Base-by-base conservation (phyloP, 2,888 invertebrate species). In the Cerceris rybyensis region DNA sequence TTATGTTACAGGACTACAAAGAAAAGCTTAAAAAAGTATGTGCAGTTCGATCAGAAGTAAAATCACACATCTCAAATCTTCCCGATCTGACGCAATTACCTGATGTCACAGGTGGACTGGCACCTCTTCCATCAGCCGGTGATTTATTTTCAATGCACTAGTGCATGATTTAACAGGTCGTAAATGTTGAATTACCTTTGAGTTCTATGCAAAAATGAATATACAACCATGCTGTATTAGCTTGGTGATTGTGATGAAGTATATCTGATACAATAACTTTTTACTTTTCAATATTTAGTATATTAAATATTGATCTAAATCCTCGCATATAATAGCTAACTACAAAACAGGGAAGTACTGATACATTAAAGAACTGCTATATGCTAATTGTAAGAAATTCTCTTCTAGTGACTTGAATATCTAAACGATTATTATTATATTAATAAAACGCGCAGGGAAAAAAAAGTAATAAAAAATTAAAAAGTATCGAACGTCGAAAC, bases 81-180 rank as follows among this genome's bases (percentile, higher is more conserved):
- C 99, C 98, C 0, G 98, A 99, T 92, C 94, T 99, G 81, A 98
- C 97, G 0, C 96, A 97, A 81, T 93, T 98, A 69, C 98, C 98
- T 0, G 97, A 98, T 89, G 97, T 98, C 0, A 98, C 98, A 0
- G 98, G 98, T 17, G 98, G 98, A 8, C 93, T 98, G 52, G 97
- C 98, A 46, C 98, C 99, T 0, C 93, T 99, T 81, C 98, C 98
- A 50, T 98, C 98, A 5, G 98, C 98, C 50, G 98, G 98, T 1
- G 98, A 99, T 93, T 94, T 99, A 54, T 99, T 99, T 93, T 97
- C 95, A 93, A 92, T 97, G 85, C 94, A 94, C 85, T 92, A 92
- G 87, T 87, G 72, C 70, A 69, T 74, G 49, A 65, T 54, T 70
- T 77, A 43, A 43, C 43, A 70, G 54, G 77, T 52, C 64, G 71